These are phyloP conservation scores for Diglossa cyanea DNA, from an alignment of 2,797 vertebrate species.

Conservation along the genomic window DNA sequence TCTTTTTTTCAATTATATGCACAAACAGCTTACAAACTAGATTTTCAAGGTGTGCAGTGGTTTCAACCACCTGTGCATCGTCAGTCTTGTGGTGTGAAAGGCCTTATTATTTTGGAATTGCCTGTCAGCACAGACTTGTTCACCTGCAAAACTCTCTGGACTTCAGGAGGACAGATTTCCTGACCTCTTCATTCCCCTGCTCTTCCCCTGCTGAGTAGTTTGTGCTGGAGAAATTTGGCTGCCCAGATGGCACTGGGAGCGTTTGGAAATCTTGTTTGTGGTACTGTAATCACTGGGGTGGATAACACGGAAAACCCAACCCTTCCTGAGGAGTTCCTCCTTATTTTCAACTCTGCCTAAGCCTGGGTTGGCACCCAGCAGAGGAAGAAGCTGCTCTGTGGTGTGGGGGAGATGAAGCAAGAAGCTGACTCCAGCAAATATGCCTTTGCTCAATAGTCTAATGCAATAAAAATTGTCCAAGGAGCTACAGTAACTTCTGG, in stretches of 20 bases:
- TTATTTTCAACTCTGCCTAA: background rate
- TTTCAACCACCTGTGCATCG: rapidly evolving
- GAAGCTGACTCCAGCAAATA: background rate
- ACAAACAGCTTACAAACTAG: background rate
- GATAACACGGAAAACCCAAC: background rate
- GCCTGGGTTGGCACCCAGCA: background rate
- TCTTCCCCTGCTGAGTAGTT: background rate
- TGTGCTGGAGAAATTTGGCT: background rate
- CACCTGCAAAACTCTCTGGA: background rate
- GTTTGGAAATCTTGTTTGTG: background rate
- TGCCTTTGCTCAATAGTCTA: background rate
- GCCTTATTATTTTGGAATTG: background rate
- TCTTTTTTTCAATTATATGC: background rate
- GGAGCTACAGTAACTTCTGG: background rate
- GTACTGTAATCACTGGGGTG: rapidly evolving
- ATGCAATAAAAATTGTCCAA: background rate
- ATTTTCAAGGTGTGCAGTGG: background rate
- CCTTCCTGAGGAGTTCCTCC: background rate
- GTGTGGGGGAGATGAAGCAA: background rate
- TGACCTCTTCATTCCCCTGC: background rate
- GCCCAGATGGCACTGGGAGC: rapidly evolving
- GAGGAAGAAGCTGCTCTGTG: background rate
- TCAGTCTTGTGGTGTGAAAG: background rate
- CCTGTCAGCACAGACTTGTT: background rate
- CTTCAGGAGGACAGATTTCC: background rate